Percentiles rank a stretch among this genome's conserved stretches.
These are phyloP conservation scores for Toxotes lorentzi DNA, from an alignment of 2,797 vertebrate genomes.

Conservation along the genomic window DNA sequence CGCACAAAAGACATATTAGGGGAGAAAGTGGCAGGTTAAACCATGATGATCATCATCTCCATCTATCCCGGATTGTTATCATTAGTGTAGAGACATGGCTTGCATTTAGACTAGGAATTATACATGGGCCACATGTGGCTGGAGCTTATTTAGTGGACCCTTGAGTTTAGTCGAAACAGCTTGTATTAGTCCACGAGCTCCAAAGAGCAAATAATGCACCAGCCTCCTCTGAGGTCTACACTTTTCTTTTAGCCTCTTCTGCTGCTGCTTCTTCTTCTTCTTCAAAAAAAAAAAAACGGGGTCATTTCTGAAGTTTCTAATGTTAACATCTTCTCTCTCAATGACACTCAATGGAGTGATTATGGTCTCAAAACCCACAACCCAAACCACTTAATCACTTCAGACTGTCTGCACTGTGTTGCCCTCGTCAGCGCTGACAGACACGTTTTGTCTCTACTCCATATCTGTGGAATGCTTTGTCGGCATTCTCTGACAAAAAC, in stretches of 20 bases:
- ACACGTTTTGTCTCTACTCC: conserved; percentile 51
- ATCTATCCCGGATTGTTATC: conserved; percentile 57
- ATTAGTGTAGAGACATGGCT: conserved; percentile 45
- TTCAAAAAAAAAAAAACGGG: background rate
- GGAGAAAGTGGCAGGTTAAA: conserved; percentile 55
- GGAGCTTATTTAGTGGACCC: conserved; percentile 24
- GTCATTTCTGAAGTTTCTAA: conserved; percentile 15
- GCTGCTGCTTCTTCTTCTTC: too few species aligned
- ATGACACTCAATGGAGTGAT: conserved; percentile 47
- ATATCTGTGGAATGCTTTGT: conserved; percentile 60
- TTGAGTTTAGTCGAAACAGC: conserved; percentile 25
- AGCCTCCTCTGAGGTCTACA: background rate
- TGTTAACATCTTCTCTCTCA: conserved; percentile 26
- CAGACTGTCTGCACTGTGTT: conserved; percentile 46
- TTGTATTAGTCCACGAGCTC: conserved; percentile 34
- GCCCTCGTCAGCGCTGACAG: conserved; percentile 55
- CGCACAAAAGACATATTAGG: conserved; percentile 52
- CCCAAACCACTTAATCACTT: conserved; percentile 62
- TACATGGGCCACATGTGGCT: conserved; percentile 35
- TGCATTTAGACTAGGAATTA: conserved; percentile 48
- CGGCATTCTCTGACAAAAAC: conserved; percentile 49
- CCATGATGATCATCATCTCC: conserved; percentile 58
- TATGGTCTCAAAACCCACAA: conserved; percentile 47
- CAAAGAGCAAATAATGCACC: background rate
- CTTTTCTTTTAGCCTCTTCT: background rate